phyloP scores from a whole-genome alignment of 2,888 invertebrate species.

The Ornithoptera alexandrae region DNA sequence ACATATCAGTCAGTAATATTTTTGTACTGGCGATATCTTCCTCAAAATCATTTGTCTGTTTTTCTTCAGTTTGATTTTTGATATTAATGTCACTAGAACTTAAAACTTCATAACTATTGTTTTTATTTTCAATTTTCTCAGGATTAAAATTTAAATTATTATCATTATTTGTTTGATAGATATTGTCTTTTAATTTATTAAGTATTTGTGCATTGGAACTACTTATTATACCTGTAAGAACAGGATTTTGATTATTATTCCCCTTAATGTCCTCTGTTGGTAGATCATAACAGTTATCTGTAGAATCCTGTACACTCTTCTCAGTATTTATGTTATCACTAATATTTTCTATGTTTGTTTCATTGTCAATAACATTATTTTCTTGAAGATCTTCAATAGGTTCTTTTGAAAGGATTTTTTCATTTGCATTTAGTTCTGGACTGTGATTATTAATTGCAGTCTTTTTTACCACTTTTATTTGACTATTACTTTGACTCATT shows the following conservation, averaged over 20 bases:
- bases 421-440: constrained; percentile 29
- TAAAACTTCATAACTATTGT: background rate
- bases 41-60: constrained; percentile 20
- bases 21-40: constrained; percentile 23
- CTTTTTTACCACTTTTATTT: constrained; percentile 69
- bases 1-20: constrained; percentile 10
- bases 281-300: background rate
- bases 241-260: background rate
- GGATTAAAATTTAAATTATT: background rate
- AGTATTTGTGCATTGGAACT: background rate
- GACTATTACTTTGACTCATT: constrained; percentile 63
- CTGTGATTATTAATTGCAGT: constrained; percentile 34
- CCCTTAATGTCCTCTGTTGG: background rate
- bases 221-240: background rate
- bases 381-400: background rate
- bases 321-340: constrained; percentile 2
- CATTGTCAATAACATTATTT: background rate
- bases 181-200: background rate
- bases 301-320: background rate
- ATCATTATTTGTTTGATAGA: background rate
- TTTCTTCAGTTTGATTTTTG: background rate
- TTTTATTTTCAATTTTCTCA: background rate
- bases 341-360: background rate
- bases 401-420: constrained; percentile 28
- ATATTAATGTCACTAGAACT: constrained; percentile 1